These are phyloP conservation scores for Palythoa caribaeorum DNA, from an alignment of 92 coral and sea anemone species.

Conservation along the genomic window DNA sequence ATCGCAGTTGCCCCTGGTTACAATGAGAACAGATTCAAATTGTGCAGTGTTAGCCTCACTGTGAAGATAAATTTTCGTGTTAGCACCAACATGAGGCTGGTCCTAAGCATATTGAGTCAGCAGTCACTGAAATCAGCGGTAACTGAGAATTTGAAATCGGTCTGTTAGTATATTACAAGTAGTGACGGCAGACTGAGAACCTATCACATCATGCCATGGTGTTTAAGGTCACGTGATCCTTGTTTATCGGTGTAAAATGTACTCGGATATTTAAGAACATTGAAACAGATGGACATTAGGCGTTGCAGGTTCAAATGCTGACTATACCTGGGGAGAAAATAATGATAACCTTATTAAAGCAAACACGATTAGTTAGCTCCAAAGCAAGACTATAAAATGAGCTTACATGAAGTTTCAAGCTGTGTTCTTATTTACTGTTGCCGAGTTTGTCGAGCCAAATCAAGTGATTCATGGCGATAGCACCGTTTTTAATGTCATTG, in stretches of 20 bases:
- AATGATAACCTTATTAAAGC: too few species aligned
- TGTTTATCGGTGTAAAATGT: neutral
- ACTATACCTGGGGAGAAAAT: neutral
- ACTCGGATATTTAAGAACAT: conserved; percentile 23
- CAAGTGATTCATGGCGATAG: too few species aligned
- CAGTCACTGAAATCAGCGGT: too few species aligned
- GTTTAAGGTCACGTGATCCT: neutral
- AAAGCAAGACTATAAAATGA: neutral
- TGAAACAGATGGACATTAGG: neutral
- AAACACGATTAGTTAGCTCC: neutral
- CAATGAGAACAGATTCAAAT: neutral
- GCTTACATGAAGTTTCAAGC: neutral
- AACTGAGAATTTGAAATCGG: too few species aligned
- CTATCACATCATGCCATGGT: conserved; percentile 14
- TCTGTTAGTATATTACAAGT: conserved; percentile 1
- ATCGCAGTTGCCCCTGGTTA: neutral
- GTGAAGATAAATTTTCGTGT: too few species aligned
- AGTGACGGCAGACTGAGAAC: conserved; percentile 8
- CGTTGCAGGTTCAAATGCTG: conserved; percentile 31
- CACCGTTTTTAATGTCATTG: too few species aligned
- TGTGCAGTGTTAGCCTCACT: neutral
- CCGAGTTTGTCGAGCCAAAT: neutral
- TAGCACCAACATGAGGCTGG: too few species aligned
- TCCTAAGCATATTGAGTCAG: too few species aligned
- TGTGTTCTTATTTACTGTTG: neutral